Conservation (phyloP, 2,797 vertebrate species). For the Chloroceryle inda region DNA sequence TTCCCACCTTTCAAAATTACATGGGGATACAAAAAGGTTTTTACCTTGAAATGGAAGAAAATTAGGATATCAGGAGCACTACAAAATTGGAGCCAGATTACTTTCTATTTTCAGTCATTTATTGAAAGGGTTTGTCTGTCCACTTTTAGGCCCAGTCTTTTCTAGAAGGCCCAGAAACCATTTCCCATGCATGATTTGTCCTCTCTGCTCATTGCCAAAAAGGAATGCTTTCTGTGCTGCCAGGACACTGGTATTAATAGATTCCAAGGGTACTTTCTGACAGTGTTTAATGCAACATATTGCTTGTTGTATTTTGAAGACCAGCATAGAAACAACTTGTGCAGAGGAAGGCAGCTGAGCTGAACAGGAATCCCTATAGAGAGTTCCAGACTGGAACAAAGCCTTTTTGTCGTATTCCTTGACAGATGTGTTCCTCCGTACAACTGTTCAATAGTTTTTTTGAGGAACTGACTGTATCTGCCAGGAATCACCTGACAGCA, state of each 20-base stretch:
- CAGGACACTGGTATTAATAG: background rate
- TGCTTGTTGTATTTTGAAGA: background rate
- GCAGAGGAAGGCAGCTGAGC: background rate
- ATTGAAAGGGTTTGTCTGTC: background rate
- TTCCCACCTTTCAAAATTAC: background rate
- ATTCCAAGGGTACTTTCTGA: background rate
- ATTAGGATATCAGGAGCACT: background rate
- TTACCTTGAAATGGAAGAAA: background rate
- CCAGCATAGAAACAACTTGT: background rate
- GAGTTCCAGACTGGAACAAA: constrained; percentile 10
- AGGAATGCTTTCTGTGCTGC: background rate
- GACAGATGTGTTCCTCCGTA: background rate
- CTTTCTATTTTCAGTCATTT: background rate
- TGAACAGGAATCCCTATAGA: background rate
- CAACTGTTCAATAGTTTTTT: background rate
- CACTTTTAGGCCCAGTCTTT: background rate
- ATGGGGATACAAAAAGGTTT: background rate
- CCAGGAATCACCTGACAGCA: constrained; percentile 12
- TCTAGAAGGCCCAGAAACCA: background rate
- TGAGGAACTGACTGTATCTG: background rate
- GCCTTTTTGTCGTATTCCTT: background rate
- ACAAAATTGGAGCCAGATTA: background rate
- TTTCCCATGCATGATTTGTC: background rate
- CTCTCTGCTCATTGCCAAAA: background rate
- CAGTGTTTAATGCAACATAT: background rate